Conservation (phyloP, 2,888 invertebrate genomes). For the Nowickia ferox region DNA sequence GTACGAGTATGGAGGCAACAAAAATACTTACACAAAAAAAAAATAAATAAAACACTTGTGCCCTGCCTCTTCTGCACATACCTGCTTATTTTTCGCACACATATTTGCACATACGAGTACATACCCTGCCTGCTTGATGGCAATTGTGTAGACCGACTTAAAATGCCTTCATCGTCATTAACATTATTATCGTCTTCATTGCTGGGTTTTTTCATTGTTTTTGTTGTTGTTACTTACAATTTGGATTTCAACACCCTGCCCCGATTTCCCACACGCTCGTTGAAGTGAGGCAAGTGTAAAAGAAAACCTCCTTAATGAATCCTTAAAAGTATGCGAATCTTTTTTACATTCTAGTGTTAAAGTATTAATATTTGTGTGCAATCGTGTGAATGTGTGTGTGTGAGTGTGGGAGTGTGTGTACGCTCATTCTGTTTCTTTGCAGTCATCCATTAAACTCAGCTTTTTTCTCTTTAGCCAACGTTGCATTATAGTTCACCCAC, state of each 20-base stretch:
- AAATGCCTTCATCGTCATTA: slow-evolving; percentile 50
- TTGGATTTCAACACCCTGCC: not conserved
- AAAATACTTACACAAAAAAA: not conserved
- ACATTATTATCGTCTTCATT: slow-evolving; percentile 34
- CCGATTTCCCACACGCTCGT: not conserved
- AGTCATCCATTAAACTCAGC: slow-evolving; percentile 45
- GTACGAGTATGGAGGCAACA: not conserved
- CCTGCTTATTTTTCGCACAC: not conserved
- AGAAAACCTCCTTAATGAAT: slow-evolving; percentile 54
- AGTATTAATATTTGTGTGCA: not conserved
- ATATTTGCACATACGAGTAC: not conserved
- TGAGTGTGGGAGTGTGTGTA: not conserved
- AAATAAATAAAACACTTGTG: slow-evolving; percentile 4
- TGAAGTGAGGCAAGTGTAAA: not conserved
- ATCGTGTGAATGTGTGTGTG: not conserved
- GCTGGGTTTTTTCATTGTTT: slow-evolving; percentile 1
- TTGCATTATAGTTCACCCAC: slow-evolving; percentile 10
- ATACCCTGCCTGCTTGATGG: not conserved
- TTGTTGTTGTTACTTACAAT: slow-evolving; percentile 15
- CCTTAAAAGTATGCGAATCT: slow-evolving; percentile 47
- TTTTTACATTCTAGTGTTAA: slow-evolving; percentile 23
- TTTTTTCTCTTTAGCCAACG: slow-evolving; percentile 24
- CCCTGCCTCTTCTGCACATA: not conserved
- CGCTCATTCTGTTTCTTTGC: slow-evolving; percentile 3
- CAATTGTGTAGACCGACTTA: slow-evolving; percentile 31